Base-by-base conservation (phyloP, 30 jellyfish, hydroid and myxozoan species). In the Aurelia coerulea region DNA sequence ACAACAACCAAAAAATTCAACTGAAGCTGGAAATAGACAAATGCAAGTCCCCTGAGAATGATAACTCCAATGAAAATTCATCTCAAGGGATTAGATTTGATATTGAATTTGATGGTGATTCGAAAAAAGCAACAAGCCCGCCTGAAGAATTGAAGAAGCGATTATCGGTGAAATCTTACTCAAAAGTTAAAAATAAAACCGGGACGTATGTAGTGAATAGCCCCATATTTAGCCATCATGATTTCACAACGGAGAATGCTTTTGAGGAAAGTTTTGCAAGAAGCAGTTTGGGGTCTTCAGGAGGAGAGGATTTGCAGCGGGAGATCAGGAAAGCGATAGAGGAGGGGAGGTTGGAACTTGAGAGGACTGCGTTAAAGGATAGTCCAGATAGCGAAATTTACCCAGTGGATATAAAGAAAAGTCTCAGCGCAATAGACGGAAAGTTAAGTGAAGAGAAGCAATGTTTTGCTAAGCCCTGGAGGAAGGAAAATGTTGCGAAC, bases 151-250 rank as follows among this genome's bases (percentile, higher is more conserved):
- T 71, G 50, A 83, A 63, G 56, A 64, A 58, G 32, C 41, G 92
- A 35, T 56, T 71, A 56, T 83, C 92, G 4, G 60, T 46, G 29
- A 74, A 65, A 35, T 64, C 78, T 16, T 67, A 29, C 10, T 6
- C 68, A 0, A 74, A 67, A 46, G 69, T 29, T 18, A 29, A 51
- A 53, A 58, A 49, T 46, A 29, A 85, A 52, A 85, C 88, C 9
- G 94, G 94, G 16, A 85, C 94, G 10, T 85, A 72, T 66, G 88
- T 85, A 14, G 58, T 85, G 78, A 85, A 74, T 33, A 72, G 86
- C 42, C 92, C 92, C 2, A 62, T 69, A 14, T 81, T 81, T 39
- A 70, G 69, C 50, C 73, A 42, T 49, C 82, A 80, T 81, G 84
- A 53, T 18, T 32, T 46, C 59, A 72, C 68, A 29, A 64, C 53